Base-by-base conservation (phyloP, 2,888 invertebrate species). In the Harpalus rufipes region DNA sequence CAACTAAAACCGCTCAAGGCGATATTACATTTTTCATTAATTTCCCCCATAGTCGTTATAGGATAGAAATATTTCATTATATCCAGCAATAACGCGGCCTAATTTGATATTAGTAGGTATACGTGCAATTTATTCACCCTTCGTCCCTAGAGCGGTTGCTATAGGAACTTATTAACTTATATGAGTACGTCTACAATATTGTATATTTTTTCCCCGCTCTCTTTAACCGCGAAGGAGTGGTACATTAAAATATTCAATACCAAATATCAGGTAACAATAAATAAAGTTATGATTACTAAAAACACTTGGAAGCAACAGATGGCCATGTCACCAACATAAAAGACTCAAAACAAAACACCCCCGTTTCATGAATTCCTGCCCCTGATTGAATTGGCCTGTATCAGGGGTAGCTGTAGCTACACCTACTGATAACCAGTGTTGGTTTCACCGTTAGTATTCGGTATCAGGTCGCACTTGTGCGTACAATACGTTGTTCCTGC, bases 21-120 rank as follows among this genome's bases (percentile, higher is more conserved):
- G 16, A 59, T 59, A 59, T 59, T 59, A 7, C 59, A 59, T 59
- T 59, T 59, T 59, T 59, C 59, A 59, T 59, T 59, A 59, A 16
- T 59, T 59, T 14, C n/a, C 16, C 59, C 16, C 16, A 16, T 59
- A 16, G 59, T 59, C 14, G 16, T 16, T 16, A 6, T 7, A 16
- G 16, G 14, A 59, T 18, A 59, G 59, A 59, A 59, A 59, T 16
- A 59, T 59, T 59, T 59, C 59, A 59, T 59, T 59, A 59, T 59
- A 59, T 59, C 59, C 5, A 7, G 59, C 6, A 59, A 59, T 59
- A 59, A 59, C 59, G 1, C 2, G 7, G 10, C 59, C 16, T 59
- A 16, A 59, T 59, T 16, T 16, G 16, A 59, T 59, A 59, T 59
- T 16, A 59, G 59, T 59, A 16, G 14, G 59, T 59, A 59, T 59